Evolutionary conservation across 2,113 vertebrate species (phyloP), one percentile per base, ranked within the genome.

Genomic region (Anoura caudifer): DNA sequence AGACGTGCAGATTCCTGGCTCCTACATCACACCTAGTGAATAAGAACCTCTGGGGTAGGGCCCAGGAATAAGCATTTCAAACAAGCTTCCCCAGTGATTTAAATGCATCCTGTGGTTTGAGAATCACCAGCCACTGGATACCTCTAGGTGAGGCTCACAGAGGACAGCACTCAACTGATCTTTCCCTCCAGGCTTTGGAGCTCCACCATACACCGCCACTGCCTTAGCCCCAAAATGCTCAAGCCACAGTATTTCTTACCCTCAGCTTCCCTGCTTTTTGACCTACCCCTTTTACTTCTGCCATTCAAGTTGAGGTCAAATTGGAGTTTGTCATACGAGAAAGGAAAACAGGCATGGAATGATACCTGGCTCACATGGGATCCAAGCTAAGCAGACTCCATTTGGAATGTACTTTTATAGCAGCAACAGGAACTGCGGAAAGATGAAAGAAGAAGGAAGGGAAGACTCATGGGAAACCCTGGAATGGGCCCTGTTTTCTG

Each of bases 361-460:
- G 11, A 56, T 36, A 36, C 19, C n/a, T 73, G 33, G 28, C 84
- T 61, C 19, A 47, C 10, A 4, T 3, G 19, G 45, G 59, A 24
- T 61, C 12, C 54, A 17, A 0, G 0, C 4, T 12, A 24, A 54
- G 45, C 72, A 77, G 59, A 54, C 19, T 47, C 4, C 22, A 69
- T 75, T n/a, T 59, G 72, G 81, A 90, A 91, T 38, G 31, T 6
- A 61, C 92, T 85, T 88, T 52, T 69, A 33, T 8, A 73, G 33
- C 72, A 11, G 47, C 47, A 77, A 52, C 4, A 43, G 14, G 65
- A 72, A 50, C 31, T 17, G 11, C 2, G 81, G 63, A 84, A 85
- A 98, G 90, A 90, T 76, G 72, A 90, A 80, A 89, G 41, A 19
- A 45, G 70, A 72, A 36, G n/a, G 45, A 67, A 80, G 52, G 31